Percentiles rank a stretch among this genome's conserved stretches.
Evolutionary conservation across 2,113 vertebrate species (phyloP).

Genomic region (Gavia stellata): DNA sequence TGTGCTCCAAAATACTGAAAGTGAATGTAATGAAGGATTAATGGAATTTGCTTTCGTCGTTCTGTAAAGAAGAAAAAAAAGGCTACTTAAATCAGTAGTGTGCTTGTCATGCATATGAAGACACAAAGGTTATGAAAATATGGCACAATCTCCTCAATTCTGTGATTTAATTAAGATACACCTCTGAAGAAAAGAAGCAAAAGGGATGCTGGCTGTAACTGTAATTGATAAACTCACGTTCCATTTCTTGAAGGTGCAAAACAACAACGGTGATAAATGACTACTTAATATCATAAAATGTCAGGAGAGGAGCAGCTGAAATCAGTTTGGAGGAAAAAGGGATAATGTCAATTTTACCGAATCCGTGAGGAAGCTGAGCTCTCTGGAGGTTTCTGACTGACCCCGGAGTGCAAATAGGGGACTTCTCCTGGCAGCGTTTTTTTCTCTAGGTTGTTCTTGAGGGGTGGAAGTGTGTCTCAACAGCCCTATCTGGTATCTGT

Average conservation of each 20-base stretch:
- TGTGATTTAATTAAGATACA: neutral
- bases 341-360: fast-evolving
- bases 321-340: neutral
- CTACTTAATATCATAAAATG: neutral
- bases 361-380: neutral
- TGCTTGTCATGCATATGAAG: neutral
- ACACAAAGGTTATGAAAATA: neutral
- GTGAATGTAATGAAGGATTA: neutral
- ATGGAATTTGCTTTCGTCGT: neutral
- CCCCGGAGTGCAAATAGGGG: neutral
- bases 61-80: neutral
- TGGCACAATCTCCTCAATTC: neutral
- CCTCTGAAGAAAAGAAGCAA: neutral
- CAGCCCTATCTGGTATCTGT: fast-evolving
- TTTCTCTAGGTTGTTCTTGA: neutral
- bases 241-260: neutral
- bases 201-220: neutral
- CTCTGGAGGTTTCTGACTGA: neutral
- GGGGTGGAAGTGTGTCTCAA: neutral
- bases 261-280: neutral
- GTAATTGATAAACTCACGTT: neutral
- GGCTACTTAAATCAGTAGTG: neutral
- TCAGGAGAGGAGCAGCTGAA: neutral
- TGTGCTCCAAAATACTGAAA: neutral
- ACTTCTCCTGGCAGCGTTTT: neutral